These are phyloP conservation scores for Oceanites oceanicus DNA, from an alignment of 2,113 vertebrate species.

Conservation along the genomic window DNA sequence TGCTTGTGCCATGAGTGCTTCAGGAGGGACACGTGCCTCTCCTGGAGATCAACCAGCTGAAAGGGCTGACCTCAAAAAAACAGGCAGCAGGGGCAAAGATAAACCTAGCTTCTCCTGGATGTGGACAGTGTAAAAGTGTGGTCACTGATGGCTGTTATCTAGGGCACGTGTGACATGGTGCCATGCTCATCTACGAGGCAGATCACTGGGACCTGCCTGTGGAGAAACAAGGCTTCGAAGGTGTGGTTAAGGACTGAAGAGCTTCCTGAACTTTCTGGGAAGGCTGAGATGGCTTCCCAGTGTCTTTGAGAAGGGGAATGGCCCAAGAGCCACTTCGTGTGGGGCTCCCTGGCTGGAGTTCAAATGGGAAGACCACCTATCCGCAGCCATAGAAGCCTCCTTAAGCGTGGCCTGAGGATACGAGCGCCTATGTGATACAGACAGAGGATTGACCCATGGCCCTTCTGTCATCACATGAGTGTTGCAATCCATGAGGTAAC, in stretches of 20 bases:
- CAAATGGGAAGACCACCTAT: fast-evolving
- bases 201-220: not conserved
- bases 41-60: fast-evolving
- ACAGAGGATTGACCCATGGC: fast-evolving
- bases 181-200: not conserved
- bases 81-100: fast-evolving
- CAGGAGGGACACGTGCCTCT: fast-evolving
- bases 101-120: fast-evolving
- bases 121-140: not conserved
- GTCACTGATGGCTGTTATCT: not conserved
- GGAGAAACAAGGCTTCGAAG: fast-evolving
- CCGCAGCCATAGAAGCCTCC: fast-evolving
- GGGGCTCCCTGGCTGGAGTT: not conserved
- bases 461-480: fast-evolving
- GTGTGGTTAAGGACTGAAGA: not conserved
- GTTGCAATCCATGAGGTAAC: not conserved
- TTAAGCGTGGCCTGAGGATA: not conserved
- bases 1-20: fast-evolving
- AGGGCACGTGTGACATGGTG: not conserved
- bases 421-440: fast-evolving
- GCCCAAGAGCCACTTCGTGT: fast-evolving
- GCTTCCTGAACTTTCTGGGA: not conserved
- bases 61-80: not conserved
- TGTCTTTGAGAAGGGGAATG: not conserved
- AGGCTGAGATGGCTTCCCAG: not conserved